These are phyloP conservation scores for Macropis europaea DNA, from an alignment of 2,888 invertebrate genomes.

Conservation along the genomic window DNA sequence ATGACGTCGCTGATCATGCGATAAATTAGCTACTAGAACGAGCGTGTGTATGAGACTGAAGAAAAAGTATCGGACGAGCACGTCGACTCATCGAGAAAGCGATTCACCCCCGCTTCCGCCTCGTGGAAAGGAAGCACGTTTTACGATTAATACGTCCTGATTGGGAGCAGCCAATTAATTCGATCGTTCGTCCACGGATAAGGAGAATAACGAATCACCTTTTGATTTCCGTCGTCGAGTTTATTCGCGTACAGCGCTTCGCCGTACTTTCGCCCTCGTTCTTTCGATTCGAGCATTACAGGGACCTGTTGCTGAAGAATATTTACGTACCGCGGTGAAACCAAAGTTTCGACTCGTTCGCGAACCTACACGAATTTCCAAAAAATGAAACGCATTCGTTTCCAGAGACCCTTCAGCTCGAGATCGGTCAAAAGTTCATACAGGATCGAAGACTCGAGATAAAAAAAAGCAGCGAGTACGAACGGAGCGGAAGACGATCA, in stretches of 20 bases:
- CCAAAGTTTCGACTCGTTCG: too few relatives aligned
- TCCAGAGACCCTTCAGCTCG: too few relatives aligned
- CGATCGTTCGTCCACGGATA: background rate
- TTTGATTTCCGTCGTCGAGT: background rate
- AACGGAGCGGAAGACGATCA: background rate
- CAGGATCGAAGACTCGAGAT: background rate
- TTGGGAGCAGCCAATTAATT: background rate
- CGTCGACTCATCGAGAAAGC: too few relatives aligned
- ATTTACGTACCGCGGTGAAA: constrained; percentile 26
- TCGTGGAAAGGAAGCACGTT: background rate
- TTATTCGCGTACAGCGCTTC: background rate
- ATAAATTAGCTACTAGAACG: too few relatives aligned
- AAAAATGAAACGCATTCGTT: too few relatives aligned
- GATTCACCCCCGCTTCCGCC: background rate
- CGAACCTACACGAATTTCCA: too few relatives aligned
- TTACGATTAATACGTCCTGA: background rate
- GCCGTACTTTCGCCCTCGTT: constrained; percentile 21
- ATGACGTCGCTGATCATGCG: background rate
- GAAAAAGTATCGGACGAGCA: too few relatives aligned
- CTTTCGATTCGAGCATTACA: constrained; percentile 41
- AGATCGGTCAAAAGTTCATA: too few relatives aligned
- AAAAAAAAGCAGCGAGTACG: background rate
- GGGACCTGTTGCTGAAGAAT: constrained; percentile 51
- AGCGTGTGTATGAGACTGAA: too few relatives aligned
- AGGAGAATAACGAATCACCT: background rate